Conservation (phyloP, 2,888 invertebrate species). For the Luperina nickerlii region DNA sequence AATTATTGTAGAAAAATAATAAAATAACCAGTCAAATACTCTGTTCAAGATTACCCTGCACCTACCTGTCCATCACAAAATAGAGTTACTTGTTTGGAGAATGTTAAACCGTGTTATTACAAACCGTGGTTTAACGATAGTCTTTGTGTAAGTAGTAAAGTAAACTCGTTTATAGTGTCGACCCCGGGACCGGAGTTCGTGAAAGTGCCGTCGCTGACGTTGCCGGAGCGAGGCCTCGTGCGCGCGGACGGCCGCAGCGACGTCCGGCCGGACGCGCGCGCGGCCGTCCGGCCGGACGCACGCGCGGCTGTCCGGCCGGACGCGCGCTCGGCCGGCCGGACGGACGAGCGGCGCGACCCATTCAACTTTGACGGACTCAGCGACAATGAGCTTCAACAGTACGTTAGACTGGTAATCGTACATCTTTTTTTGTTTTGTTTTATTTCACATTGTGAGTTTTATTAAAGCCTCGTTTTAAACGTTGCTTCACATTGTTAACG, state of each 20-base stretch:
- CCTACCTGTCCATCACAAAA: neutral
- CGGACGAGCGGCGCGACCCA: constrained; percentile 35
- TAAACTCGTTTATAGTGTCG: constrained; percentile 59
- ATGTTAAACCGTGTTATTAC: neutral
- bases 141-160: neutral
- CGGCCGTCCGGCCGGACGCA: constrained; percentile 28
- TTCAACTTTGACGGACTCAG: constrained; percentile 73
- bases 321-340: constrained; percentile 22
- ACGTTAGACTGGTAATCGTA: constrained; percentile 82
- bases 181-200: constrained; percentile 72
- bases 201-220: constrained; percentile 68
- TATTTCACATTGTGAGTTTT: neutral
- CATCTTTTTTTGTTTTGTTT: constrained; percentile 34
- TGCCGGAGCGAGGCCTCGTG: constrained; percentile 66
- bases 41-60: no score
- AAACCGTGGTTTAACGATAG: neutral
- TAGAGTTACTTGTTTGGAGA: neutral
- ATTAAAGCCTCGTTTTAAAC: neutral
- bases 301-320: constrained; percentile 33
- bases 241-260: constrained; percentile 38
- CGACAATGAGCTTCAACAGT: constrained; percentile 84
- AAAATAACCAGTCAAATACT: no score
- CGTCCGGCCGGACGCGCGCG: constrained; percentile 14
- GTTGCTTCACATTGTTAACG: neutral
- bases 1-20: no score